phyloP scores from a whole-genome alignment of 2,888 invertebrate genomes.

The Eupithecia inturbata region DNA sequence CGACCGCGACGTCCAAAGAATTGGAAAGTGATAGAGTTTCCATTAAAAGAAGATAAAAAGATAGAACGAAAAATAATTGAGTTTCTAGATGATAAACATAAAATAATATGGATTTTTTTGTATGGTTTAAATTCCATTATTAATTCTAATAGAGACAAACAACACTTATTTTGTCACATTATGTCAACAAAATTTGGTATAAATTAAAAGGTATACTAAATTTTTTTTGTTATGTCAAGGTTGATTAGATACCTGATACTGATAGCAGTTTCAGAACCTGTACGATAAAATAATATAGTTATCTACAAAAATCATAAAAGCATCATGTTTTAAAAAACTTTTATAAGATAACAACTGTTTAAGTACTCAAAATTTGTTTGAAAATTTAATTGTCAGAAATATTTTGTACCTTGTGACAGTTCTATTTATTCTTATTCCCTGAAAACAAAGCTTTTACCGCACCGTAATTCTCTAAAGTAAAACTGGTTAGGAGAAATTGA shows the following conservation, averaged over 20 bases:
- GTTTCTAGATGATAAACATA: not conserved
- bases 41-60: not conserved
- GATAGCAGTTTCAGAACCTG: too few relatives aligned
- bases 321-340: too few relatives aligned
- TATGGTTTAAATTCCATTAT: too few relatives aligned
- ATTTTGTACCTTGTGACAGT: conserved; percentile 8
- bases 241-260: too few relatives aligned
- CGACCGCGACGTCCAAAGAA: conserved; percentile 44
- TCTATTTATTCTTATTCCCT: conserved; percentile 10
- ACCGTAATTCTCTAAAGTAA: conserved; percentile 66
- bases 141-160: too few relatives aligned
- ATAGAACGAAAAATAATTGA: not conserved
- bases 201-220: too few relatives aligned
- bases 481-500: conserved; percentile 67
- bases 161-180: too few relatives aligned
- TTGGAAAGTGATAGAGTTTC: conserved; percentile 19
- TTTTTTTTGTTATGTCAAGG: too few relatives aligned
- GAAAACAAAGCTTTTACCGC: conserved; percentile 60
- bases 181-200: too few relatives aligned
- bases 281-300: too few relatives aligned
- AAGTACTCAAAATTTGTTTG: not conserved
- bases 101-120: not conserved
- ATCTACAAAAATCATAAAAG: too few relatives aligned
- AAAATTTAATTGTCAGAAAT: not conserved
- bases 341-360: too few relatives aligned